Conservation (phyloP, 1,140 invertebrate genomes). For the Saccostrea cuccullata region DNA sequence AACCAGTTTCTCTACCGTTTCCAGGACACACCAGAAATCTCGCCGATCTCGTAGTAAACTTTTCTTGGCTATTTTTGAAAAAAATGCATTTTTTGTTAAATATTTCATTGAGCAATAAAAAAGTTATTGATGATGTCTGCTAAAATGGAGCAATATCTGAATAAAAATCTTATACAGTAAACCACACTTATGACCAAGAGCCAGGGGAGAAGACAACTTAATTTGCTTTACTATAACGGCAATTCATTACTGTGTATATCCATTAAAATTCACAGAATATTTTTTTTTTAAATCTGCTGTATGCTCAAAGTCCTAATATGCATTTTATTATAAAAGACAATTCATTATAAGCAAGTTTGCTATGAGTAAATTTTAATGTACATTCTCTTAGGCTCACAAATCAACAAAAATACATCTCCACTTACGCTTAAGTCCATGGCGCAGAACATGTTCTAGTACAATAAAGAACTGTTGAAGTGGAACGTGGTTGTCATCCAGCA, state of each 20-base stretch:
- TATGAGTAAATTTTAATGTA: no score
- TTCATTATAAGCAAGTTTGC: no score
- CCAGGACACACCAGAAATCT: slow-evolving; percentile 96
- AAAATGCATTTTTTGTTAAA: neutral
- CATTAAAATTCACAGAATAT: neutral
- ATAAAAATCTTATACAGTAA: no score
- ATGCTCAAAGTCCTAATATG: no score
- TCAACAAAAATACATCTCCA: slow-evolving; percentile 18
- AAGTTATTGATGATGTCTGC: no score
- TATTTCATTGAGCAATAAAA: neutral
- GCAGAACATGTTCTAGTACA: slow-evolving; percentile 95
- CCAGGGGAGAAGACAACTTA: no score
- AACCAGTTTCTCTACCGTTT: slow-evolving; percentile 94
- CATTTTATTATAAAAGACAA: no score
- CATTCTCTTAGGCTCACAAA: no score
- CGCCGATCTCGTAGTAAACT: slow-evolving; percentile 95
- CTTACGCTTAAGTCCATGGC: slow-evolving; percentile 95
- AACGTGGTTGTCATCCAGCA: slow-evolving; percentile 94
- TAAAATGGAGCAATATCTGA: no score
- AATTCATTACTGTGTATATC: neutral
- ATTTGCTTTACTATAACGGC: no score
- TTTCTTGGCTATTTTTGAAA: slow-evolving; percentile 80
- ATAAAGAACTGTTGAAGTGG: slow-evolving; percentile 98
- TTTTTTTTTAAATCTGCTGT: neutral
- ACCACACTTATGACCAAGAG: no score